Base-by-base conservation (phyloP, 2,888 invertebrate species). In the Biston betularia region DNA sequence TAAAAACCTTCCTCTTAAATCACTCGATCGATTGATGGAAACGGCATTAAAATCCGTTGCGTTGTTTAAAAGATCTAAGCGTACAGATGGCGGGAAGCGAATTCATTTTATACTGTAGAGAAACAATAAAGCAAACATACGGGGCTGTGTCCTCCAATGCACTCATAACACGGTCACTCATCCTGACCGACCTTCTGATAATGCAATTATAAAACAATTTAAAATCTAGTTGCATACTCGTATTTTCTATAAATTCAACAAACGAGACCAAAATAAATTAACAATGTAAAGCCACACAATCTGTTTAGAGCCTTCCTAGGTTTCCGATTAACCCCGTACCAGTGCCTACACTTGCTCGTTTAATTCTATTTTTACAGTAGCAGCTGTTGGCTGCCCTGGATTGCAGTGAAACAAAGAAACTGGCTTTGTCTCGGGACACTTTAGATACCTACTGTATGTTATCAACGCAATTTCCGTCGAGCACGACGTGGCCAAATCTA, bases 371-470 rank as follows among this genome's bases (percentile, higher is more conserved):
- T 60, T 61, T 56, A 50, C 38, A 50, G 60, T 52, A 38, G 46
- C 24, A 55, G 45, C 42, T 48, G 46, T 55, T 60, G 61, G 57
- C 52, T 54, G 40, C 14, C 55, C 44, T 14, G 14, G 46, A 38
- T 53, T 62, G 61, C 57, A 53, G 35, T 15, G 55, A 52, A 61
- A 65, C 61, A 65, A 65, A 65, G 65, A 46, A 52, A 52, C 61
- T 57, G 57, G 46, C 61, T 56, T 65, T 62, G 57, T 62, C 52
- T 66, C 50, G 44, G 35, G 52, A 57, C 66, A 66, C 49, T 62
- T 62, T 33, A 57, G 61, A 66, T 66, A 62, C 52, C 57, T 57
- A 53, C 57, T 62, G 65, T 65, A 65, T 61, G 61, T 66, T 66
- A 66, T 66, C 61, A 57, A 61, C 46, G 48, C 57, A 62, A 62